Percentiles rank a stretch among this genome's conserved stretches.
Conservation (phyloP, 1,140 invertebrate species). For the Thereuonema tuberculata region DNA sequence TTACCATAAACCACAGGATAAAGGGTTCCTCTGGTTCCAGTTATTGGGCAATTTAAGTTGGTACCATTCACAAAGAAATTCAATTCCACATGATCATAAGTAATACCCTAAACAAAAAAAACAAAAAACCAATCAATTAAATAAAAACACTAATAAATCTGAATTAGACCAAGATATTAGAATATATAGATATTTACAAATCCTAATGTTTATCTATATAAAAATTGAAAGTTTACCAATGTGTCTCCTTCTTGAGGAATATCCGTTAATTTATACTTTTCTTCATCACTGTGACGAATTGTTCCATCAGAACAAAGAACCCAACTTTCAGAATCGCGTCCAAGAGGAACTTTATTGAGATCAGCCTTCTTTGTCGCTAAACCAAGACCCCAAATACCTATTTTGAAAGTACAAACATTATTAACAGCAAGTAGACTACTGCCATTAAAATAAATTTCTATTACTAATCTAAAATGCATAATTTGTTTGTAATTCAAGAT, state of each 20-base stretch:
- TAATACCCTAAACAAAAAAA: conserved; percentile 52
- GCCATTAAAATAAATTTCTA: conserved; percentile 9
- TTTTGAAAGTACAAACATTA: no score
- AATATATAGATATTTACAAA: no score
- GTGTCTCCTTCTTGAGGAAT: conserved; percentile 81
- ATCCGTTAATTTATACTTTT: conserved; percentile 50
- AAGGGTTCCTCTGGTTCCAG: conserved; percentile 76
- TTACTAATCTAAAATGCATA: not conserved
- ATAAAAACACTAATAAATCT: conserved; percentile 17
- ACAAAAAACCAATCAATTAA: conserved; percentile 12
- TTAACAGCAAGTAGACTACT: no score
- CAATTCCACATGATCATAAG: conserved; percentile 91
- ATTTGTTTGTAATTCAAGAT: no score
- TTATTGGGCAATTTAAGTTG: conserved; percentile 65
- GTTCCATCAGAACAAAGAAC: conserved; percentile 77
- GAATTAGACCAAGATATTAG: no score
- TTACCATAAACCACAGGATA: conserved; percentile 90
- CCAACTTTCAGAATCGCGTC: conserved; percentile 82
- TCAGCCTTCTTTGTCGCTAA: conserved; percentile 75
- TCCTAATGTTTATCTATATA: not conserved
- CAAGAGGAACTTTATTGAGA: conserved; percentile 67
- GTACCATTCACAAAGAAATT: conserved; percentile 93
- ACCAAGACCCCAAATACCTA: conserved; percentile 80
- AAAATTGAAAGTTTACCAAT: no score
- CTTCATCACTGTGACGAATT: conserved; percentile 66